A percentile compares a stretch with the other conserved stretches of the same genome.
phyloP scores from a whole-genome alignment of 2,888 invertebrate genomes.

The Tiphia femorata region DNA sequence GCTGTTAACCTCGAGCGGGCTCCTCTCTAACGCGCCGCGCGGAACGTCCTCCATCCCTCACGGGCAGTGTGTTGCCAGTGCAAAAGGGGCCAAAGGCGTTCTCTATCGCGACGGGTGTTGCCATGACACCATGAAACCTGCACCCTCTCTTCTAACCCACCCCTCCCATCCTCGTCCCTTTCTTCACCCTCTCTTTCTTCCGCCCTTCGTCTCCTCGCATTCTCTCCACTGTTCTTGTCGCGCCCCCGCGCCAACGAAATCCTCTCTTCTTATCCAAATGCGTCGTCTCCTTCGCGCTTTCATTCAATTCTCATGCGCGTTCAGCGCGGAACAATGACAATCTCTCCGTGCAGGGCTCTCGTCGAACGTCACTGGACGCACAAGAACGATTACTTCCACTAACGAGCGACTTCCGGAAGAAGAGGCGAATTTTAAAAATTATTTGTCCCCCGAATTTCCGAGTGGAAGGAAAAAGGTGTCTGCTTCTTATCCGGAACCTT shows the following conservation, averaged over 20 bases:
- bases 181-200: neutral
- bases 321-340: no score
- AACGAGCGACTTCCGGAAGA: no score
- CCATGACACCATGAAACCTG: conserved; percentile 65
- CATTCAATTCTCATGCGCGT: neutral
- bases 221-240: conserved; percentile 17
- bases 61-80: conserved; percentile 31
- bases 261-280: neutral
- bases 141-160: conserved; percentile 57
- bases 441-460: no score
- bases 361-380: no score
- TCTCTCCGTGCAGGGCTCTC: no score
- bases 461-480: no score
- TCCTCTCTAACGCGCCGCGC: conserved; percentile 31
- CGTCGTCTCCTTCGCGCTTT: neutral
- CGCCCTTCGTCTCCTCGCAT: conserved; percentile 16
- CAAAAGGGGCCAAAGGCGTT: conserved; percentile 50
- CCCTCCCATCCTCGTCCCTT: conserved; percentile 23
- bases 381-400: no score
- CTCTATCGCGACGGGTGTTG: conserved; percentile 62
- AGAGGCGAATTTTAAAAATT: no score
- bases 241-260: neutral
- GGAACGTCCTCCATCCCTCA: conserved; percentile 30
- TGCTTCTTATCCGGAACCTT: no score
- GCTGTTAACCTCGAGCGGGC: conserved; percentile 39